Conservation (phyloP, 2,113 vertebrate species). For the Macrotis lagotis region DNA sequence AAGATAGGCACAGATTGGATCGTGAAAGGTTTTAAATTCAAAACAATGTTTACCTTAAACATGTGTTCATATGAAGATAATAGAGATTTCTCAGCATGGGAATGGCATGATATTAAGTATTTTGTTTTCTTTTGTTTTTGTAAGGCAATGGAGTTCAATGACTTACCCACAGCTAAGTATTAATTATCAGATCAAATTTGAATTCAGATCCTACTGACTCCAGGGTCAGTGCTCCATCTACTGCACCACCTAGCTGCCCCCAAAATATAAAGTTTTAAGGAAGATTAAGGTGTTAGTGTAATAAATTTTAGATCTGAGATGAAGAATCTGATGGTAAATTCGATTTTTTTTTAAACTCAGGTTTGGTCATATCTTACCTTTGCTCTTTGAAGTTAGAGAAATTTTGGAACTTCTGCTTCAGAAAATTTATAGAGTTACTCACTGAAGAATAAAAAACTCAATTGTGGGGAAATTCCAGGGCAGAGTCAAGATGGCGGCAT, state of each 20-base stretch:
- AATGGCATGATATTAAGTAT: background rate
- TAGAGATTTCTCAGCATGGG: background rate
- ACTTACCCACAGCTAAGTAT: too few relatives aligned
- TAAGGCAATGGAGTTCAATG: too few relatives aligned
- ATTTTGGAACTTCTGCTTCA: background rate
- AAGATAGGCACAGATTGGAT: background rate
- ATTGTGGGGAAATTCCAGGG: background rate
- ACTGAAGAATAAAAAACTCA: background rate
- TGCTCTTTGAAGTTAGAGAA: background rate
- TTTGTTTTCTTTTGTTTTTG: too few relatives aligned
- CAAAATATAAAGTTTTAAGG: background rate
- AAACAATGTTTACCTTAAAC: background rate
- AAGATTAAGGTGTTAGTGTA: background rate
- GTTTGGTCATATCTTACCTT: background rate
- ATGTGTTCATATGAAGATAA: background rate
- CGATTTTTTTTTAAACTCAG: background rate
- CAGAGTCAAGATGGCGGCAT: too few relatives aligned
- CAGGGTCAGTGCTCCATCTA: too few relatives aligned
- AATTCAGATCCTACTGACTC: too few relatives aligned
- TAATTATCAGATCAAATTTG: too few relatives aligned
- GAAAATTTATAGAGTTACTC: background rate
- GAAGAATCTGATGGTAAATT: background rate
- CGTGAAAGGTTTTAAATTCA: background rate
- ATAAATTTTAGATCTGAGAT: background rate
- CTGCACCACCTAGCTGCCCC: too few relatives aligned